A percentile compares a stretch with the other conserved stretches of the same genome.
phyloP scores from a whole-genome alignment of 2,888 invertebrate species.

The Coenonympha glycerion region DNA sequence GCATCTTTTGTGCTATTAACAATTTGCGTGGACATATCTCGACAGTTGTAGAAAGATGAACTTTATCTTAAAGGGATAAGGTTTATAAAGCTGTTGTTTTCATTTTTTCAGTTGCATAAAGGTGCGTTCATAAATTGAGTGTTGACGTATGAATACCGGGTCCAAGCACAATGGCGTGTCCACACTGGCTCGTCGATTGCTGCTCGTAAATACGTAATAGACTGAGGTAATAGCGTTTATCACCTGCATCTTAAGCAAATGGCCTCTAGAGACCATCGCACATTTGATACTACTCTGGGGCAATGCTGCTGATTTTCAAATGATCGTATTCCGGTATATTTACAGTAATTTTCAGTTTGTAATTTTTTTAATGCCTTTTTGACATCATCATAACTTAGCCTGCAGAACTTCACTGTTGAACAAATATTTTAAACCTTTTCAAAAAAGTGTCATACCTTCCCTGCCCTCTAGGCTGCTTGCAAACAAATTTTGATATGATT shows the following conservation, averaged over 20 bases:
- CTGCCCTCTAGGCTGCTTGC: too few relatives aligned
- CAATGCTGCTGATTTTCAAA: too few relatives aligned
- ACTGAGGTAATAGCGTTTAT: slow-evolving; percentile 45
- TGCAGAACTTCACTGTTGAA: too few relatives aligned
- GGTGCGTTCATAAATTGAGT: slow-evolving; percentile 55
- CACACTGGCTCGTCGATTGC: slow-evolving; percentile 34
- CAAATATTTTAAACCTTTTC: too few relatives aligned
- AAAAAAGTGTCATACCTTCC: too few relatives aligned
- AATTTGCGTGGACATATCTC: slow-evolving; percentile 15
- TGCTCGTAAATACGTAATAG: slow-evolving; percentile 51
- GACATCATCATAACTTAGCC: too few relatives aligned
- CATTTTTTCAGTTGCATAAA: slow-evolving; percentile 22
- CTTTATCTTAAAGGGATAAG: slow-evolving; percentile 22
- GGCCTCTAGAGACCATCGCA: slow-evolving; percentile 24
- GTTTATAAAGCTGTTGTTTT: slow-evolving; percentile 13
- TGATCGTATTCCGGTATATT: too few relatives aligned
- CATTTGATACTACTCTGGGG: too few relatives aligned
- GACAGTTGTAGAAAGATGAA: slow-evolving; percentile 10
- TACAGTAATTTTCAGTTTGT: too few relatives aligned
- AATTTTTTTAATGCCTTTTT: too few relatives aligned
- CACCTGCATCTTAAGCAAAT: slow-evolving; percentile 49
- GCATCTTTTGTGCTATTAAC: slow-evolving; percentile 37
- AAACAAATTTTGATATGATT: too few relatives aligned
- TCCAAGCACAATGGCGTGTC: slow-evolving; percentile 54
- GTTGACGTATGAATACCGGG: slow-evolving; percentile 65